These are phyloP conservation scores for Mycteria americana DNA, from an alignment of 2,797 vertebrate species.

Conservation along the genomic window DNA sequence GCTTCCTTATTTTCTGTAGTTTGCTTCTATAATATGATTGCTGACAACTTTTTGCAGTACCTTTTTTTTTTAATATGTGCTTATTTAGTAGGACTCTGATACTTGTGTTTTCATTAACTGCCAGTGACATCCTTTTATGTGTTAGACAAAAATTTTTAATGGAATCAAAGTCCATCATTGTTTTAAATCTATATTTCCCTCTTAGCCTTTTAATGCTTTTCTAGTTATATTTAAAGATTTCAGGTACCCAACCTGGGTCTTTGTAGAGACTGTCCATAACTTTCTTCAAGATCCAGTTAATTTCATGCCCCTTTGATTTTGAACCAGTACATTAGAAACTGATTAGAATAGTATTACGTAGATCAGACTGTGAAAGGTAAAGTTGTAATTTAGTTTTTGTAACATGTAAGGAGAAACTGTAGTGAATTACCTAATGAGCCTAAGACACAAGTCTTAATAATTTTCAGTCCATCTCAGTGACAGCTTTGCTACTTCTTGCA, in stretches of 20 bases:
- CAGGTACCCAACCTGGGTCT: not conserved
- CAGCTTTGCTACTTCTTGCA: not conserved
- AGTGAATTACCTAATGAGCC: not conserved
- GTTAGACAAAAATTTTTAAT: not conserved
- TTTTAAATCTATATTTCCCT: not conserved
- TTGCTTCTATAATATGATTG: not conserved
- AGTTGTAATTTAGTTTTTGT: not conserved
- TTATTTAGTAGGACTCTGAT: not conserved
- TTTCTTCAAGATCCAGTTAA: not conserved
- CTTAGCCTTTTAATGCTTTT: not conserved
- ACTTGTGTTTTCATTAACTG: not conserved
- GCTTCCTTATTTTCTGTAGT: not conserved
- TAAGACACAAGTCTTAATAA: not conserved
- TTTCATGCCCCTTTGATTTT: not conserved
- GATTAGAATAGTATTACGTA: not conserved
- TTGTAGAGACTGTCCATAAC: not conserved
- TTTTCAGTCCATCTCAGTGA: not conserved
- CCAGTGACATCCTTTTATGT: not conserved
- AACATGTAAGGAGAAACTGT: not conserved
- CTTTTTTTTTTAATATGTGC: not conserved
- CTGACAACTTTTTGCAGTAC: not conserved
- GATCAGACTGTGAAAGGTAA: not conserved
- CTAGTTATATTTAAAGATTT: not conserved
- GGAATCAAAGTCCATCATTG: not conserved
- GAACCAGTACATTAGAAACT: not conserved